Evolutionary conservation across 1,140 invertebrate species (phyloP), one percentile per base, ranked within the genome.

Genomic region (Apocrypta bakeri): DNA sequence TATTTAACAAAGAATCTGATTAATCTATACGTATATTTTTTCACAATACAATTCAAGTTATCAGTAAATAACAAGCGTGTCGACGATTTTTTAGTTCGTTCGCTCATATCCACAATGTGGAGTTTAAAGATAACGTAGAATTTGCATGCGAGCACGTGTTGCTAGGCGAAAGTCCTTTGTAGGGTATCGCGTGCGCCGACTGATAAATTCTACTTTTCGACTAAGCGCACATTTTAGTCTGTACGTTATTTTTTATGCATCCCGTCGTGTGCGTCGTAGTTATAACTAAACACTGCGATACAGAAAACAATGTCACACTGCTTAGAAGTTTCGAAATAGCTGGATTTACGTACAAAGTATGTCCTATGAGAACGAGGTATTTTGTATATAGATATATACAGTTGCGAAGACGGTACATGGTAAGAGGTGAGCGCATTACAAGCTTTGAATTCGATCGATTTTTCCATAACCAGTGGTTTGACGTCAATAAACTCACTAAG

Each of bases 131-230:
- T 77, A 75, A 63, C 48, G 42, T 63, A 48, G 66, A 88, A 89
- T 89, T 89, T 87, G 79, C 88, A 88, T 88, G 83, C 68, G 68
- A 33, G 76, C 83, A 81, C 77, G 73, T 79, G 42, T 37, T 48
- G 63, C 84, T 64, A 66, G 81, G 85, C 64, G 3, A 66, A 86
- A 66, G 24, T 25, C 64, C 29, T 56, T 56, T 56, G 48, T 56
- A 48, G 1, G 77, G 81, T 75, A 69, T 88, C 85, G 87, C 88
- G 88, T 88, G 88, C 75, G 71, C 24, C 71, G 84, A 87, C 84
- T 88, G 87, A 88, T 88, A 89, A 89, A 75, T 85, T 83, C 31
- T n/a, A 75, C 56, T 29, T 27, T 29, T 27, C 64, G 25, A 75
- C 84, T 73, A 82, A 81, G 68, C 81, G 71, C 79, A 73, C 75